Percentiles rank a stretch among this genome's conserved stretches.
These are phyloP conservation scores for Drosophila grimshawi DNA, from an alignment of 1,140 invertebrate genomes.

Conservation along the genomic window DNA sequence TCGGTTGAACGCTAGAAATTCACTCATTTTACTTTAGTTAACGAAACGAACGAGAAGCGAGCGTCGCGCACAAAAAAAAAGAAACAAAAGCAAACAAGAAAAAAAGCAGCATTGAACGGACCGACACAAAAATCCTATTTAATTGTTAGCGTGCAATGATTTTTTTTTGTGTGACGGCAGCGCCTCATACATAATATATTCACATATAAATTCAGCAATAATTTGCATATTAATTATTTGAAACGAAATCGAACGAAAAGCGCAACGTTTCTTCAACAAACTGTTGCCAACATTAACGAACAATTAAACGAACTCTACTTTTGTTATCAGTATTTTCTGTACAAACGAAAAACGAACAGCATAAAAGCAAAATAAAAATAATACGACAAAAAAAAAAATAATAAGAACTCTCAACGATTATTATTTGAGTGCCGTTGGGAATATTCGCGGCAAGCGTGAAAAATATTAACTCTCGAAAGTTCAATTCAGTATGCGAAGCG, in stretches of 20 bases:
- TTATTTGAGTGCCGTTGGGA: slow-evolving; percentile 15
- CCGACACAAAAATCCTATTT: slow-evolving; percentile 34
- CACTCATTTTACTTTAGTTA: slow-evolving; percentile 77
- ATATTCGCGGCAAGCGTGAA: slow-evolving; percentile 29
- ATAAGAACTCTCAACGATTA: slow-evolving; percentile 34
- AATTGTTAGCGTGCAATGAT: slow-evolving; percentile 30
- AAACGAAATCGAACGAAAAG: slow-evolving; percentile 38
- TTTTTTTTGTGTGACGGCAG: slow-evolving; percentile 43
- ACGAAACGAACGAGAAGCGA: slow-evolving; percentile 77
- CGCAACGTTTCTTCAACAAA: slow-evolving; percentile 19
- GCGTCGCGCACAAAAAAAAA: slow-evolving; percentile 63
- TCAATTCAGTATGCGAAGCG: slow-evolving; percentile 41
- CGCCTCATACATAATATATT: slow-evolving; percentile 28
- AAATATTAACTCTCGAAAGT: slow-evolving; percentile 44
- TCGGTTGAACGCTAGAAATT: slow-evolving; percentile 45
- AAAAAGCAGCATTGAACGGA: slow-evolving; percentile 13
- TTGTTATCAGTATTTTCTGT: slow-evolving; percentile 72
- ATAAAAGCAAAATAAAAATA: slow-evolving; percentile 1
- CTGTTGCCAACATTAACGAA: slow-evolving; percentile 60
- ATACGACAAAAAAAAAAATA: slow-evolving; percentile 20
- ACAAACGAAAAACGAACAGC: slow-evolving; percentile 45
- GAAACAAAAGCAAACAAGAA: no score
- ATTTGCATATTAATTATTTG: slow-evolving; percentile 22
- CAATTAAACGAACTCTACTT: slow-evolving; percentile 64
- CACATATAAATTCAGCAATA: slow-evolving; percentile 5